Base-by-base conservation (phyloP, 2,888 invertebrate genomes). In the Corythucha ciliata region DNA sequence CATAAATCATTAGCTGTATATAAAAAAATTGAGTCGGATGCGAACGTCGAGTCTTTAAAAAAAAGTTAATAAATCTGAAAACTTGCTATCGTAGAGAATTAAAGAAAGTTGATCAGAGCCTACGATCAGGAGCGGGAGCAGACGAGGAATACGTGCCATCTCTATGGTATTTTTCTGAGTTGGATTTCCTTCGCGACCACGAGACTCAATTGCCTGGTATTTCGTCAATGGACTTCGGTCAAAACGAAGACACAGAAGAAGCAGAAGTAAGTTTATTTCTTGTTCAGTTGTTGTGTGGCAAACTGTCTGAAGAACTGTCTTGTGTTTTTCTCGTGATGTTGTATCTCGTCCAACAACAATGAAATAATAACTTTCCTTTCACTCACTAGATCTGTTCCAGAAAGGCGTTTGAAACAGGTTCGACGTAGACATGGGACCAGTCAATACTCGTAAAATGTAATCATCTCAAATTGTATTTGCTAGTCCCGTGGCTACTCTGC, bases 101-200 rank as follows among this genome's bases (percentile, higher is more conserved):
- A 36, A 52, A 47, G 52, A 57, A 55, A 49, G 53, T 53, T 44
- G 56, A 59, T 49, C 54, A 57, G 41, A 59, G 52, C 49, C 49
- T 54, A 37, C 59, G 55, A 54, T 60, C 52, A 32, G 60, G 58
- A 48, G 57, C 58, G 27, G 56, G 50, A 25, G 52, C 57, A 46
- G 61, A 59, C 32, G 57, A 61, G 37, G 56, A 61, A 46, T 61
- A 62, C 53, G 50, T 46, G 33, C 59, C 62, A 36, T 55, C 45
- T 33, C 51, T 63, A 47, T 63, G 60, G 62, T 63, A 63, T 56
- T 61, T 53, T 52, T 55, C 60, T 25, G 46, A 58, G 46, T 48
- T 63, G 27, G 56, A 51, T 44, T 62, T 62, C 51, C 45, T 52
- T 36, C 46, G 20, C 8, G 55, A 57, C 32, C 52, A 57, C 36